Evolutionary conservation across 2,888 invertebrate species (phyloP).

Genomic region (Troides aeacus): DNA sequence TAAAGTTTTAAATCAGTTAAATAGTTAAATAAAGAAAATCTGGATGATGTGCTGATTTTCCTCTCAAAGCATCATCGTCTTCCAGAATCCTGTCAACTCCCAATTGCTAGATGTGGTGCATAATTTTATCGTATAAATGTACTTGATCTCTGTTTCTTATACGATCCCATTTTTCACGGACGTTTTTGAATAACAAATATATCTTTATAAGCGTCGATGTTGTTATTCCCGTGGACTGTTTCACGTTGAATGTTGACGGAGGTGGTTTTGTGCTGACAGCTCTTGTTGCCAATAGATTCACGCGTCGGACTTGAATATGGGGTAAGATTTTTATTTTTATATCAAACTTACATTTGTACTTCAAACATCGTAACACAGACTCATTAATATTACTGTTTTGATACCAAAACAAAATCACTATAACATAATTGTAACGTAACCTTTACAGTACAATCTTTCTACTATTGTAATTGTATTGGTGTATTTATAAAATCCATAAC

Average conservation of each 20-base stretch:
- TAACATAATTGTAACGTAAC: too few relatives aligned
- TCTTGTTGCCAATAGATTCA: conserved; percentile 1
- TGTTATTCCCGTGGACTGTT: conserved; percentile 64
- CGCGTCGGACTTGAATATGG: conserved; percentile 20
- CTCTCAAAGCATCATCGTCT: background rate
- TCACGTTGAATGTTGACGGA: conserved; percentile 52
- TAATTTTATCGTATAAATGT: conserved; percentile 43
- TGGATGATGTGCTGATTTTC: conserved; percentile 3
- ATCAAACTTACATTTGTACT: too few relatives aligned
- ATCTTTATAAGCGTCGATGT: conserved; percentile 69
- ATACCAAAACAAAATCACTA: too few relatives aligned
- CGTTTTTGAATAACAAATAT: conserved; percentile 76
- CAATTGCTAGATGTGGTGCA: conserved; percentile 48
- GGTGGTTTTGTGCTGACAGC: conserved; percentile 53
- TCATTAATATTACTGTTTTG: too few relatives aligned
- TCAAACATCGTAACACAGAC: too few relatives aligned
- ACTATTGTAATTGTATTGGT: too few relatives aligned
- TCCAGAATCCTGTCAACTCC: conserved; percentile 55
- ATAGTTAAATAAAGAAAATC: background rate
- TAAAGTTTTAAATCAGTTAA: background rate
- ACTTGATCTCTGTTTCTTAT: conserved; percentile 60
- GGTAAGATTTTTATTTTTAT: conserved; percentile 14
- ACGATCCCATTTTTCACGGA: conserved; percentile 68
- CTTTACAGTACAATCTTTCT: too few relatives aligned
- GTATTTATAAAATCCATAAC: too few relatives aligned